These are phyloP conservation scores for Lytechinus pictus DNA, from an alignment of 35 echinoderm and acorn worm genomes.

Conservation along the genomic window DNA sequence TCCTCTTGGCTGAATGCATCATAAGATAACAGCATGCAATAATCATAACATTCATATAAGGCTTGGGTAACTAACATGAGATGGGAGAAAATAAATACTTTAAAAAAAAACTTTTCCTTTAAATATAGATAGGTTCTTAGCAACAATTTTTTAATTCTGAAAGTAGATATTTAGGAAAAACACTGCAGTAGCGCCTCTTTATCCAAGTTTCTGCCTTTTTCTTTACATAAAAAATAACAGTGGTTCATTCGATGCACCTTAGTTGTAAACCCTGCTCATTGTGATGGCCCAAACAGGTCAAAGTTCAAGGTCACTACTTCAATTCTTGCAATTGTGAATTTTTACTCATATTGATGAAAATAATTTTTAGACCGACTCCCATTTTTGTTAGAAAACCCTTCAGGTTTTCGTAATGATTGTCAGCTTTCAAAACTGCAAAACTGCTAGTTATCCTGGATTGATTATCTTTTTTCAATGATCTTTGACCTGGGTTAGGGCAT, in stretches of 20 bases:
- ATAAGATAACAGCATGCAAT: background rate
- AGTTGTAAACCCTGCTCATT: constrained; percentile 17
- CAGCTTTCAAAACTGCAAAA: too few relatives aligned
- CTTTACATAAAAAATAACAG: background rate
- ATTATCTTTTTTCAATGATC: background rate
- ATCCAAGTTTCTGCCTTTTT: background rate
- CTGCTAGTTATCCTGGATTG: too few relatives aligned
- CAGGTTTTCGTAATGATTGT: too few relatives aligned
- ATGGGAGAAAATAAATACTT: background rate
- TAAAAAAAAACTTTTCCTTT: background rate
- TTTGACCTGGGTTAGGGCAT: background rate
- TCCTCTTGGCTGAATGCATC: background rate
- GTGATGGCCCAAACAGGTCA: background rate
- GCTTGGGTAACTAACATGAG: background rate
- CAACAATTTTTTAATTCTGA: background rate
- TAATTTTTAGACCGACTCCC: background rate
- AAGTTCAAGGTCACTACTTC: background rate
- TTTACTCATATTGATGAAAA: background rate
- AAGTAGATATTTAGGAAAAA: background rate
- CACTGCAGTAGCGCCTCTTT: background rate
- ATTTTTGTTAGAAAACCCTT: too few relatives aligned
- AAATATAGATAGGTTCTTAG: background rate
- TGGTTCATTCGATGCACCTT: background rate
- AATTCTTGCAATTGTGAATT: background rate
- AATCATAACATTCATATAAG: background rate